Evolutionary conservation across 2,888 invertebrate genomes (phyloP), one percentile per base, ranked within the genome.

Genomic region (Schizaphis graminum): DNA sequence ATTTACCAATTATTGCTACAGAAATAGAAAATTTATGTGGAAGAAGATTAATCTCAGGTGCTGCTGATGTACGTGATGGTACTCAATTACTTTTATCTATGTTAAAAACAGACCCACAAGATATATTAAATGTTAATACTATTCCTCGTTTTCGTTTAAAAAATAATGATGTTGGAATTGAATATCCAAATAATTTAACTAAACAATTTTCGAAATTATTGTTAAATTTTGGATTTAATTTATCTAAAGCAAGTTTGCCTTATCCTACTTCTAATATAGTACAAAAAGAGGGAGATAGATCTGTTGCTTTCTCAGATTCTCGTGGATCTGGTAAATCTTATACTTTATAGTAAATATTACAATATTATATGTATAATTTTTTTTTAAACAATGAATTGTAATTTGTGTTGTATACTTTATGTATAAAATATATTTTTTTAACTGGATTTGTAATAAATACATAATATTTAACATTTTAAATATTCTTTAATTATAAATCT

Each of bases 241-340:
- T 96, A 84, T 95, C 95, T 86, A 95, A 95, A 85, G 95, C 96
- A 67, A 94, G 95, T 56, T 96, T 96, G 95, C 97, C 97, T 0
- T 97, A 96, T 95, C 96, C 96, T 93, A 97, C 97, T 95, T 96
- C 97, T 94, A 98, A 98, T 96, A 96, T 97, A 94, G 97, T 98
- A 94, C 97, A 97, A 95, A 97, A 97, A 96, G 95, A 96, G 49
- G 97, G 96, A 94, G 97, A 97, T 96, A 96, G 96, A 94, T 96
- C 97, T 94, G 96, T 96, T 95, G 97, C 97, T 94, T 97, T 97
- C 96, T 97, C 97, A 10, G 98, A 98, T 96, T 97, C 97, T 95
- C 96, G 98, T 95, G 97, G 97, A 94, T 97, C 97, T 35, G 98
- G 97, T 1, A 26, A 90, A 24, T 57, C 91, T 26, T 57, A 88